Base-by-base conservation (phyloP, 2,888 invertebrate genomes). In the Xiphydria camelus region DNA sequence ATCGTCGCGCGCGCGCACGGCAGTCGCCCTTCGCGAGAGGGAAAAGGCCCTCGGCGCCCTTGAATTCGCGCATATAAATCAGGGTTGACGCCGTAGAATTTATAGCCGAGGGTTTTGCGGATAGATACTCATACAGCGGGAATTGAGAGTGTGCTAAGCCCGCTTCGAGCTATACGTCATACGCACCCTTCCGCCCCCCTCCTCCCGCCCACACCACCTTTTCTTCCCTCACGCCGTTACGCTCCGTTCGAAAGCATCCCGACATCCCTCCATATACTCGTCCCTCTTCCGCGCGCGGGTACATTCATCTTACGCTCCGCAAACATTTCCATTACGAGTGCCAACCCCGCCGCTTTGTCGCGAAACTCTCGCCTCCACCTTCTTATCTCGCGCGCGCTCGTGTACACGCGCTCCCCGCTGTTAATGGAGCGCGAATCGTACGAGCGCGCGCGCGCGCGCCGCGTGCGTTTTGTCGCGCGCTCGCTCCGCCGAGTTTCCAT, bases 81-180 rank as follows among this genome's bases (percentile, higher is more conserved):
- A 29, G 12, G 29, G 14, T 29, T 12, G 12, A n/a, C n/a, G n/a
- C n/a, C n/a, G n/a, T n/a, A 14, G 14, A 29, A 29, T 29, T 29
- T 14, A 29, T 5, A 29, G n/a, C n/a, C 10, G 18, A 34, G 19
- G 15, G 15, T 34, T 6, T 15, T 17, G 14, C 18, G 18, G 10
- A n/a, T 23, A n/a, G 17, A 34, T 10, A 34, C 34, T 18, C 5
- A 15, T 34, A 34, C 18, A 37, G 29, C 26, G 26, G n/a, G 36
- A 42, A 42, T 42, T 42, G 42, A 42, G 42, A 36, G 34, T 42
- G 26, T 42, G 42, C 29, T 35, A 35, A 42, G 29, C 29, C 26
- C 7, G 9, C 42, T 10, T 12, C 19, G 20, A 25, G 36, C 26
- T 29, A 37, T 42, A 37, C 26, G 25, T 41, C 35, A 41, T 29